Conservation (phyloP, 1,140 invertebrate genomes). For the Stegodyphus dumicola region DNA sequence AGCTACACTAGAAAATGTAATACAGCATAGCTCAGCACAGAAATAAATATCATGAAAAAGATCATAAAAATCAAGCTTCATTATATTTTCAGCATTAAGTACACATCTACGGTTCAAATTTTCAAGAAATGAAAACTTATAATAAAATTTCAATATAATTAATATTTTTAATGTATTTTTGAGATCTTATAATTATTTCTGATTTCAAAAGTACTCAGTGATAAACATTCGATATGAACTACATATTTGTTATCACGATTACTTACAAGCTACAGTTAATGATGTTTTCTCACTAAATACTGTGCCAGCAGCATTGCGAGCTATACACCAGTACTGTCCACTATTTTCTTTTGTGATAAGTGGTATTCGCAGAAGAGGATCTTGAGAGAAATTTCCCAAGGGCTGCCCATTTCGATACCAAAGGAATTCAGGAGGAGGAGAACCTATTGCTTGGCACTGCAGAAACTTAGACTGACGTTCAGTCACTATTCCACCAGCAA, state of each 20-base stretch:
- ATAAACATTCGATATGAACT: no score
- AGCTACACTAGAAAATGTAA: no score
- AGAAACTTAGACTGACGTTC: slow-evolving; percentile 65
- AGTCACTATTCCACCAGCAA: slow-evolving; percentile 57
- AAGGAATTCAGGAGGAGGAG: slow-evolving; percentile 67
- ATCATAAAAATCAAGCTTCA: no score
- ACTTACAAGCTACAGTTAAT: slow-evolving; percentile 91
- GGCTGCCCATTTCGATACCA: slow-evolving; percentile 70
- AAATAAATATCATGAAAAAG: no score
- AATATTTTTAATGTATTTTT: no score
- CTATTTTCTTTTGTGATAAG: slow-evolving; percentile 77
- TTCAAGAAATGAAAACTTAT: no score
- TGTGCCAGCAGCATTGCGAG: slow-evolving; percentile 87
- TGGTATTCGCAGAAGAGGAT: slow-evolving; percentile 45
- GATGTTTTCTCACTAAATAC: slow-evolving; percentile 89
- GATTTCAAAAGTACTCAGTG: no score
- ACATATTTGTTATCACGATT: slow-evolving; percentile 13
- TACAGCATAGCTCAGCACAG: no score
- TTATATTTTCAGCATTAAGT: no score
- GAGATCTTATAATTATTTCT: no score
- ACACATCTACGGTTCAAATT: no score
- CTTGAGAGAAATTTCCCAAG: slow-evolving; percentile 61
- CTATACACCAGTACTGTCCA: slow-evolving; percentile 90
- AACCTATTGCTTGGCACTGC: slow-evolving; percentile 68
- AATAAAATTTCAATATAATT: no score